Base-by-base conservation (phyloP, 2,888 invertebrate genomes). In the Caenorhabditis drosophilae region DNA sequence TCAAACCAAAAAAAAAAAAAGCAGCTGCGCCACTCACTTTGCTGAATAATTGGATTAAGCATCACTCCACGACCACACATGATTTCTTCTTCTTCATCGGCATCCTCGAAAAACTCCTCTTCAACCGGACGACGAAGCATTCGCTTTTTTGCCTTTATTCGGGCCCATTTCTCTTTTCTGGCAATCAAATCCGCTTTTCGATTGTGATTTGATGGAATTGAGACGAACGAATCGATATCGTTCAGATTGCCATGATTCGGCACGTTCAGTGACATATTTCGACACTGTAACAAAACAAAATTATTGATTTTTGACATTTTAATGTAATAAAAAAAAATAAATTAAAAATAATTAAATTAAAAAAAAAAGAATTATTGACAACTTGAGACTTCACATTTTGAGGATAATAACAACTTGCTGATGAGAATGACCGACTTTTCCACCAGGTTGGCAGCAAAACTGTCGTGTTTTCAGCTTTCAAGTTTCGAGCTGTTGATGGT, bases 161-260 rank as follows among this genome's bases (percentile, higher is more conserved):
- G 36, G 4, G 66, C 66, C 66, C 66, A 66, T 27, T 55, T 44
- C 35, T 66, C 66, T 27, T 66, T 62, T 49, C 54, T 55, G 45
- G 53, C 36, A 23, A 25, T 48, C 44, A 62, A 38, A 23, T 62
- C 62, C 22, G 41, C 20, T 49, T 49, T 56, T 15, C 44, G 45
- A 7, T 26, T 20, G 40, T 45, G 11, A 22, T 16, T 20, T n/a
- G 20, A 15, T 15, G 7, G 45, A 4, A 54, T 16, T 3, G 44
- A 22, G 15, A 51, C 35, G n/a, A 42, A 55, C 7, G 41, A 40
- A 27, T 64, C 58, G 20, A 58, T 46, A 42, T 64, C 64, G 22
- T 59, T 55, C 20, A 59, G 44, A 26, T 55, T 52, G 23, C 64
- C 58, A 42, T 55, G 59, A 11, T 54, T 41, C 11, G 59, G 59